Conservation (phyloP, 2,888 invertebrate species). For the Saturnia japonica region DNA sequence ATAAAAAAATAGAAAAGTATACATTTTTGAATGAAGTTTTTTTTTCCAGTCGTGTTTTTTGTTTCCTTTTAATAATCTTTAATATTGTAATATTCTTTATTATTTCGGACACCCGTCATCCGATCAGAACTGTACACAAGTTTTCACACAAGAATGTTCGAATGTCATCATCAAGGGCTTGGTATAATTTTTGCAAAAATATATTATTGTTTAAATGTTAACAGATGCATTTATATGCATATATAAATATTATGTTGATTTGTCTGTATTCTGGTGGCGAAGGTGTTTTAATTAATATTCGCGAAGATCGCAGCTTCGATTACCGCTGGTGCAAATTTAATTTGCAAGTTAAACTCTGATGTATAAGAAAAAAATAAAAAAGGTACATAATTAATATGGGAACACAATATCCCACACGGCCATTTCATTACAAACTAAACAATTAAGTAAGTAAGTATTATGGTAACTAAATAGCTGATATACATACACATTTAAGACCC, state of each 20-base stretch:
- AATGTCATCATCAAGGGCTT: background rate
- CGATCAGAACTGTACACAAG: background rate
- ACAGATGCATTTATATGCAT: background rate
- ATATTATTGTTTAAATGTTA: slow-evolving; percentile 3
- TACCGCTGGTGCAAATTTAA: background rate
- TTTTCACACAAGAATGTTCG: background rate
- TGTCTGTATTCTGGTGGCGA: slow-evolving; percentile 1
- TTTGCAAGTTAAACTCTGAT: background rate
- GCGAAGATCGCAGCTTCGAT: background rate
- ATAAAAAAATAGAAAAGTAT: too few species aligned
- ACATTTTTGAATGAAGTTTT: too few species aligned
- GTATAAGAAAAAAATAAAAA: background rate
- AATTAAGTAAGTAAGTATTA: too few species aligned
- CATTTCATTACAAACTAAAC: too few species aligned
- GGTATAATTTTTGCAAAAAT: background rate
- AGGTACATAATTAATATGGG: too few species aligned
- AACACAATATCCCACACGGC: too few species aligned
- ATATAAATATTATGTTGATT: background rate
- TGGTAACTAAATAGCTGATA: too few species aligned
- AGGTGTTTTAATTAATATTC: background rate
- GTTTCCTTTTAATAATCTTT: too few species aligned
- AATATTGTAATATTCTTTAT: too few species aligned
- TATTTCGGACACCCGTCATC: background rate
- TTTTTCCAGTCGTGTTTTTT: too few species aligned
- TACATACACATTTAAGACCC: too few species aligned